These are phyloP conservation scores for Cosmopolites sordidus DNA, from an alignment of 2,888 invertebrate species.

Conservation along the genomic window DNA sequence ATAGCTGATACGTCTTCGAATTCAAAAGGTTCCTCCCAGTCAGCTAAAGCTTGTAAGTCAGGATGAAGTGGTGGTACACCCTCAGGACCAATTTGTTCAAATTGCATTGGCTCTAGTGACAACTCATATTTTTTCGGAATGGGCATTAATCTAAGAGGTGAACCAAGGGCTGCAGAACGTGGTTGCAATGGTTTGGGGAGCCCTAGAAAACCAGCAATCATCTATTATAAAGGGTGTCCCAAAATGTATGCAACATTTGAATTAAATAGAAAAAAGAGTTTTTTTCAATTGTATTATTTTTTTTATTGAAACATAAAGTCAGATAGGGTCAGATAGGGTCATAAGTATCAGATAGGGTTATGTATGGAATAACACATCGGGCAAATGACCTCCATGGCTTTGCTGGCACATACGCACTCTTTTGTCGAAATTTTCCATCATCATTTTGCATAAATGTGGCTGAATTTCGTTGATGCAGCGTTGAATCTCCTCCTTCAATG, in stretches of 20 bases:
- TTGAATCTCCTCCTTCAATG: too few relatives aligned
- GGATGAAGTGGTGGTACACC: constrained; percentile 7
- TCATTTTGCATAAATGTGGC: too few relatives aligned
- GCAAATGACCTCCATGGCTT: too few relatives aligned
- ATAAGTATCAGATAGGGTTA: too few relatives aligned
- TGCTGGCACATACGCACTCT: too few relatives aligned
- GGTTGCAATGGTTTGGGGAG: not conserved
- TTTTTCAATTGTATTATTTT: not conserved
- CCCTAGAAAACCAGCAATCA: not conserved
- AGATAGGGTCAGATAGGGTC: too few relatives aligned
- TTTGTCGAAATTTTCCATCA: too few relatives aligned
- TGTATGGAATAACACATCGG: too few relatives aligned
- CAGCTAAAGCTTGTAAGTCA: constrained; percentile 9
- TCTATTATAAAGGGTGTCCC: not conserved
- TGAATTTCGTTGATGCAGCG: too few relatives aligned
- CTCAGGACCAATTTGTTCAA: not conserved
- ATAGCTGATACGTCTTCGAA: not conserved
- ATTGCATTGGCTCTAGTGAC: not conserved
- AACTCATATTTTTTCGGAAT: not conserved
- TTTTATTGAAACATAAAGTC: too few relatives aligned
- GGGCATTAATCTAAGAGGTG: not conserved
- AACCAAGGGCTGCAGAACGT: not conserved
- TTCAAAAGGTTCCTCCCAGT: constrained; percentile 6
- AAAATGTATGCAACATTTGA: too few relatives aligned
- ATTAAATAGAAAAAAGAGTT: too few relatives aligned